Percentiles rank a stretch among this genome's conserved stretches.
Evolutionary conservation across 2,797 vertebrate species (phyloP).

Genomic region (Garrulus glandarius): DNA sequence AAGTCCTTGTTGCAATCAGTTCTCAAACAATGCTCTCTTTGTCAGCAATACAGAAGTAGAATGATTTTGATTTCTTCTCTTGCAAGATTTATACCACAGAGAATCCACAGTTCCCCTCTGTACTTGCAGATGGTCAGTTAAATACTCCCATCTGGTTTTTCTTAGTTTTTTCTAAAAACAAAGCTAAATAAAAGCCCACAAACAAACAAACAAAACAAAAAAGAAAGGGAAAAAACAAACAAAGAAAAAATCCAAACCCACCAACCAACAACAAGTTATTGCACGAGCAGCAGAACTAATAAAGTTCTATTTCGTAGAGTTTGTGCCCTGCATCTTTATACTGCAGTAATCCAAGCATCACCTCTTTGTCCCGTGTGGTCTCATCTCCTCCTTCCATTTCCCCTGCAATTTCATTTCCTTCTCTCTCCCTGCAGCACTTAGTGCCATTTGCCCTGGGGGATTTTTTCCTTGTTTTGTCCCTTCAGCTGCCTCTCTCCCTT

Average conservation of each 20-base stretch:
- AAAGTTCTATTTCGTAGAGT: background rate
- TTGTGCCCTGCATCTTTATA: background rate
- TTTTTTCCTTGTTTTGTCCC: background rate
- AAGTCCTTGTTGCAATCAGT: slow-evolving; percentile 18
- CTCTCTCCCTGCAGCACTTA: background rate
- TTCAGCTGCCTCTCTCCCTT: background rate
- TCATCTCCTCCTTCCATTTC: slow-evolving; percentile 3
- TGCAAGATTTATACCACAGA: slow-evolving; percentile 15
- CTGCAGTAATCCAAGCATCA: background rate
- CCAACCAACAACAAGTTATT: background rate
- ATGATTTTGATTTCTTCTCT: slow-evolving; percentile 46
- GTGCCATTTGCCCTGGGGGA: background rate
- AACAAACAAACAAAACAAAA: background rate
- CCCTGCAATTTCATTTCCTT: background rate
- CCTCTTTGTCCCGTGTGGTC: background rate
- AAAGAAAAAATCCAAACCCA: background rate
- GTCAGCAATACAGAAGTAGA: slow-evolving; percentile 23
- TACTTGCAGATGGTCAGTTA: slow-evolving; percentile 41
- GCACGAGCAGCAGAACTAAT: background rate
- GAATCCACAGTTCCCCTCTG: background rate
- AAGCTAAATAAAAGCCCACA: background rate
- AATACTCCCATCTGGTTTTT: slow-evolving; percentile 40
- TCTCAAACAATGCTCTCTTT: slow-evolving; percentile 42
- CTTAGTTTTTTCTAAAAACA: background rate
- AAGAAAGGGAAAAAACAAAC: background rate